Evolutionary conservation across 2,888 invertebrate species (phyloP).

Genomic region (Cryptocephalus primarius): DNA sequence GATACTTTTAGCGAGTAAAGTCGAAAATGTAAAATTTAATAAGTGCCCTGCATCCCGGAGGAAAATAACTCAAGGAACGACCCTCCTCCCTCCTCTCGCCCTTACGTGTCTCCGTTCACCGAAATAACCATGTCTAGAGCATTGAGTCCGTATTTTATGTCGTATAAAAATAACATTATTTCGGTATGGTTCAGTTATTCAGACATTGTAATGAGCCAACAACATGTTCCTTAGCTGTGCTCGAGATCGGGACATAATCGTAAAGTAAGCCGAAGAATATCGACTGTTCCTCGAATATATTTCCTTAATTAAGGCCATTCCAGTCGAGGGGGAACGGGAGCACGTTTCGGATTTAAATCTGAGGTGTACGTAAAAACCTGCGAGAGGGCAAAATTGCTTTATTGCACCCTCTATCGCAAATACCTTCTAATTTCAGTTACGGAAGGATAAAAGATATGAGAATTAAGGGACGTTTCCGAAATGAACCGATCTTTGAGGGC

Average conservation of each 20-base stretch:
- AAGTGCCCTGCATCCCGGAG: too few relatives aligned
- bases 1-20: too few relatives aligned
- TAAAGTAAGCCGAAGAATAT: slow-evolving; percentile 25
- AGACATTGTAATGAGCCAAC: slow-evolving; percentile 30
- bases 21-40: too few relatives aligned
- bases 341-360: slow-evolving; percentile 2
- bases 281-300: slow-evolving; percentile 22
- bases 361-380: too few relatives aligned
- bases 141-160: slow-evolving; percentile 31
- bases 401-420: too few relatives aligned
- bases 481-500: too few relatives aligned
- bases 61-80: too few relatives aligned
- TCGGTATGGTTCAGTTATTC: slow-evolving; percentile 29
- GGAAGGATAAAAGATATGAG: too few relatives aligned
- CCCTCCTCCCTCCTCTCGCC: too few relatives aligned
- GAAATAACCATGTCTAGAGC: slow-evolving; percentile 26
- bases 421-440: too few relatives aligned
- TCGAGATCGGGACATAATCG: slow-evolving; percentile 23
- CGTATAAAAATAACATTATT: slow-evolving; percentile 32
- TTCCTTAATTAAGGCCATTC: slow-evolving; percentile 23
- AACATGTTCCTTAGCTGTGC: slow-evolving; percentile 24
- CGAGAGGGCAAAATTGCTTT: too few relatives aligned
- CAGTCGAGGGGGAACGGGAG: slow-evolving; percentile 3
- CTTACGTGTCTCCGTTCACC: neutral
- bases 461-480: too few relatives aligned